Evolutionary conservation across 1,140 invertebrate species (phyloP).

Genomic region (Drusus annulatus): DNA sequence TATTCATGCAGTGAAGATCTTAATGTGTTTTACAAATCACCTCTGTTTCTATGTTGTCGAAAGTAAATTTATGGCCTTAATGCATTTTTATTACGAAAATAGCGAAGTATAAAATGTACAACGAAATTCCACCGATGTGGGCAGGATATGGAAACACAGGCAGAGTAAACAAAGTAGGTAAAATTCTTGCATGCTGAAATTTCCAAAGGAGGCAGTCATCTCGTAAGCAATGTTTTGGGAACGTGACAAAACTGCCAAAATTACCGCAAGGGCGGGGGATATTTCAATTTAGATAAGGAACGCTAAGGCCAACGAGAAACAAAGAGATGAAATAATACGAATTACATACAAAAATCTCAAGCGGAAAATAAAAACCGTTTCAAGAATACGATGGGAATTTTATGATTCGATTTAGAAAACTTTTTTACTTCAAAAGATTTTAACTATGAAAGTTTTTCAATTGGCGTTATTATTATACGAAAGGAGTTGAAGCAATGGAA

Average conservation of each 20-base stretch:
- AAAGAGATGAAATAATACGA: constrained; percentile 32
- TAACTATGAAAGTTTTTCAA: too few relatives aligned
- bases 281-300: constrained; percentile 44
- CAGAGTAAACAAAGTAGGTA: constrained; percentile 7
- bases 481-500: too few relatives aligned
- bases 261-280: constrained; percentile 53
- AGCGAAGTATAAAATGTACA: not conserved
- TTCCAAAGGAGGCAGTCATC: constrained; percentile 36
- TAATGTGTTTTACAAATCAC: too few relatives aligned
- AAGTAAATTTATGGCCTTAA: too few relatives aligned
- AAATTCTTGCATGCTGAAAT: constrained; percentile 6
- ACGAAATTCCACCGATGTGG: not conserved
- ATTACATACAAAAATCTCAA: constrained; percentile 5
- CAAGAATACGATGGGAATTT: not conserved
- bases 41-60: too few relatives aligned
- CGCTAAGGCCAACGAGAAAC: not conserved
- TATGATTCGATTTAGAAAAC: not conserved
- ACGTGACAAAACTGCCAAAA: constrained; percentile 29
- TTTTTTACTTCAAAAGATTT: too few relatives aligned
- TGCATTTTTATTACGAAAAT: too few relatives aligned
- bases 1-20: too few relatives aligned
- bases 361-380: constrained; percentile 1
- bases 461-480: too few relatives aligned
- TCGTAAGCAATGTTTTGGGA: constrained; percentile 36
- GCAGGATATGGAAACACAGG: constrained; percentile 4